Base-by-base conservation (phyloP, 2,113 vertebrate species). In the Neofelis nebulosa region DNA sequence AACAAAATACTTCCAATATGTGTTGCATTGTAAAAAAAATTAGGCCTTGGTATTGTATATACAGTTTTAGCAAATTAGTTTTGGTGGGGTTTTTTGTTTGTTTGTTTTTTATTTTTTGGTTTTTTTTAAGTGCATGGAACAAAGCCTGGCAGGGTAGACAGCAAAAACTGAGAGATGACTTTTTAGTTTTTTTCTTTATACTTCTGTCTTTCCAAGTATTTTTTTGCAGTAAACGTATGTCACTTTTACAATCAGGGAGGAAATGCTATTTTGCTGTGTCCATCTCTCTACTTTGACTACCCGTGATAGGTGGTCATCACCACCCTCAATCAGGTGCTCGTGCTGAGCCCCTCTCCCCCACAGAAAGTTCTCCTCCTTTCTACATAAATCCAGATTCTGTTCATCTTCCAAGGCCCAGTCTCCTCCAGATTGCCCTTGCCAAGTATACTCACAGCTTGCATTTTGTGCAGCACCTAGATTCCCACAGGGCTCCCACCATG, bases 141-240 rank as follows among this genome's bases (percentile, higher is more conserved):
- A 79, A 94, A 90, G n/a, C 41, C 33, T 83, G 29, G 38, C 31
- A 93, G 14, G 18, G 69, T 68, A 79, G n/a, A 83, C 14, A 86
- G 65, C 50, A 50, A 50, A 69, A 84, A 92, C 50, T 36, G 31
- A 66, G 8, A 18, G 33, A 41, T 89, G 74, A 57, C 36, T 25
- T 78, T 89, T 68, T 29, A 36, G 80, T 21, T 52, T 71, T 25
- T 68, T 33, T 84, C 45, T 41, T 45, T 82, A 78, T 18, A 45
- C 61, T 57, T 80, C 85, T 81, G 12, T 87, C 48, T 91, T 93
- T 87, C 76, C 73, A 73, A 79, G 83, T 48, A 81, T 38, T 61
- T 66, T 55, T 68, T 55, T 68, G 29, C 73, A 63, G 63, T 63
- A 33, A 86, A 48, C 19, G 12, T 95, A 10, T 41, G 65, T 52